Evolutionary conservation across 2,888 invertebrate genomes (phyloP).

Genomic region (Scrobipalpa atriplicella): DNA sequence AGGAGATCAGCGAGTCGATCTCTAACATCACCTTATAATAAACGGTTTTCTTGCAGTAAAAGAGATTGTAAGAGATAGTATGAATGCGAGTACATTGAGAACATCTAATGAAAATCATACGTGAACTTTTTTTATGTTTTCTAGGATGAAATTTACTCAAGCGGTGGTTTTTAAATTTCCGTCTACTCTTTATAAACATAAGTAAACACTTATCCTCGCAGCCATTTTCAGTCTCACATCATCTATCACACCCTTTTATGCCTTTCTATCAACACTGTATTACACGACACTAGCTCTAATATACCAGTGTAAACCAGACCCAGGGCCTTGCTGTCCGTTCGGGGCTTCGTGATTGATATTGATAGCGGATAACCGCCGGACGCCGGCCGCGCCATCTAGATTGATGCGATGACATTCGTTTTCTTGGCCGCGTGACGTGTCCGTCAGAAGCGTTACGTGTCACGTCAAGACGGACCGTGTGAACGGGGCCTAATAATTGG

Average conservation of each 20-base stretch:
- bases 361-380: constrained; percentile 54
- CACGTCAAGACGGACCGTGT: constrained; percentile 17
- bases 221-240: neutral
- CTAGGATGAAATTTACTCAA: too few relatives aligned
- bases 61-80: neutral
- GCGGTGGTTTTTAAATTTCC: too few relatives aligned
- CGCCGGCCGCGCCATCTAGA: constrained; percentile 33
- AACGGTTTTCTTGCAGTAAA: neutral
- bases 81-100: neutral
- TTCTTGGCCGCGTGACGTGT: constrained; percentile 28
- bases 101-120: too few relatives aligned
- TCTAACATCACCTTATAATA: neutral
- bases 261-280: neutral
- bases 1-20: constrained; percentile 3
- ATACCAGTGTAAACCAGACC: constrained; percentile 8
- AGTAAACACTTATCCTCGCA: too few relatives aligned
- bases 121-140: too few relatives aligned
- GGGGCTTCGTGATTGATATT: constrained; percentile 71
- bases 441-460: constrained; percentile 8
- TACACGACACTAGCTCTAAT: neutral
- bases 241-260: neutral
- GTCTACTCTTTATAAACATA: too few relatives aligned
- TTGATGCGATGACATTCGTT: constrained; percentile 41
- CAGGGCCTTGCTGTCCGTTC: constrained; percentile 27
- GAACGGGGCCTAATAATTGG: constrained; percentile 19